These are phyloP conservation scores for Ferdinandea cuprea DNA, from an alignment of 2,888 invertebrate species.

Conservation along the genomic window DNA sequence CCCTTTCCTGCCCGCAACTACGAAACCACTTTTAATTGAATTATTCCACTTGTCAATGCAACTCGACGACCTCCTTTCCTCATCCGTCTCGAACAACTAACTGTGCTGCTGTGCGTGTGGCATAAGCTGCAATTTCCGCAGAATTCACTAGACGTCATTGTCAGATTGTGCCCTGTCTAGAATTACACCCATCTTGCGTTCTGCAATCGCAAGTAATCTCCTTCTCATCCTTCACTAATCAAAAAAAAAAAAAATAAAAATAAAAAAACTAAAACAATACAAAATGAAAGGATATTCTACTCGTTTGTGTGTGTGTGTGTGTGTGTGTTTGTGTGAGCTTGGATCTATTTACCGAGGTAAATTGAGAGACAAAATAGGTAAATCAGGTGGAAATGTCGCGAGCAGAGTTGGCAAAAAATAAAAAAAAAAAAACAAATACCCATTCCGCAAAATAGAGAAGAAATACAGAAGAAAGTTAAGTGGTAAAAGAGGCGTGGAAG, in stretches of 20 bases:
- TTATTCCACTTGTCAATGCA: slow-evolving; percentile 43
- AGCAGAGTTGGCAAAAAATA: slow-evolving; percentile 13
- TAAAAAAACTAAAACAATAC: not conserved
- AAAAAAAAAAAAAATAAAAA: not conserved
- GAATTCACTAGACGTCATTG: slow-evolving; percentile 45
- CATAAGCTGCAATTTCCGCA: slow-evolving; percentile 43
- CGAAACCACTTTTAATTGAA: slow-evolving; percentile 50
- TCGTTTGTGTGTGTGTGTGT: too few relatives aligned
- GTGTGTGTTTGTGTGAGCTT: too few relatives aligned
- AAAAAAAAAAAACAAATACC: slow-evolving; percentile 6
- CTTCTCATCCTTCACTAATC: not conserved
- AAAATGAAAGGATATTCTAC: too few relatives aligned
- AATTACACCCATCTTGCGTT: slow-evolving; percentile 51
- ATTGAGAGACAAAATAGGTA: slow-evolving; percentile 47
- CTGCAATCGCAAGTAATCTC: slow-evolving; percentile 40
- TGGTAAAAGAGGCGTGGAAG: not conserved
- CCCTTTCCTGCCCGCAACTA: too few relatives aligned
- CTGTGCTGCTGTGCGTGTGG: slow-evolving; percentile 33
- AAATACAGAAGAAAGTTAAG: slow-evolving; percentile 22
- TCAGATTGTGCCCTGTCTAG: slow-evolving; percentile 51
- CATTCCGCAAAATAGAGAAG: not conserved
- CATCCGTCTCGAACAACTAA: too few relatives aligned
- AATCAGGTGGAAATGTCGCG: slow-evolving; percentile 66
- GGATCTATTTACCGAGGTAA: slow-evolving; percentile 6
- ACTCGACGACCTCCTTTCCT: slow-evolving; percentile 4